phyloP scores from a whole-genome alignment of 2,888 invertebrate species.

The Dinocampus coccinellae region DNA sequence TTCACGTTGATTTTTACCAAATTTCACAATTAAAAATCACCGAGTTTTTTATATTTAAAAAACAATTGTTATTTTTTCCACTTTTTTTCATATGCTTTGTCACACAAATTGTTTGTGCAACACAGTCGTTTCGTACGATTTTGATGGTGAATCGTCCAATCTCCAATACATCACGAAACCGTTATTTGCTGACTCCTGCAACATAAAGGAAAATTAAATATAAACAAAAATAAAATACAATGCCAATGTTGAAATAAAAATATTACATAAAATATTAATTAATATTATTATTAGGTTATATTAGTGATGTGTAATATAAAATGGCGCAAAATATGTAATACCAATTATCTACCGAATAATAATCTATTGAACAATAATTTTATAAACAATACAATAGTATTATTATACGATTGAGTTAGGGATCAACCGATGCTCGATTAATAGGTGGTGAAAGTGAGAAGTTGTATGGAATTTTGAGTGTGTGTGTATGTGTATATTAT shows the following conservation, averaged over 20 bases:
- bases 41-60: slow-evolving; percentile 31
- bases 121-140: slow-evolving; percentile 64
- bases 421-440: slow-evolving; percentile 38
- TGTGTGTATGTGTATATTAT: slow-evolving; percentile 18
- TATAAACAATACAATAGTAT: slow-evolving; percentile 7
- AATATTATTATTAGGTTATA: background rate
- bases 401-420: background rate
- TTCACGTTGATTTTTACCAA: background rate
- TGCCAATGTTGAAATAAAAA: background rate
- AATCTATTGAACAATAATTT: background rate
- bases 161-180: slow-evolving; percentile 67
- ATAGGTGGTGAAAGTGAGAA: slow-evolving; percentile 45
- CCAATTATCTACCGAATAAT: background rate
- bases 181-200: slow-evolving; percentile 62
- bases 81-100: slow-evolving; percentile 55
- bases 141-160: slow-evolving; percentile 64
- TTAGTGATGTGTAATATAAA: background rate
- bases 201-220: slow-evolving; percentile 38
- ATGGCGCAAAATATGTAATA: background rate
- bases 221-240: background rate
- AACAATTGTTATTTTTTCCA: slow-evolving; percentile 22
- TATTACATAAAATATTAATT: background rate
- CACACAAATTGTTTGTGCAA: slow-evolving; percentile 63
- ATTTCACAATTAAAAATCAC: slow-evolving; percentile 5
- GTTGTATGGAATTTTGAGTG: slow-evolving; percentile 32